Conservation (phyloP, 2,888 invertebrate species). For the Sminthurinus aureus region DNA sequence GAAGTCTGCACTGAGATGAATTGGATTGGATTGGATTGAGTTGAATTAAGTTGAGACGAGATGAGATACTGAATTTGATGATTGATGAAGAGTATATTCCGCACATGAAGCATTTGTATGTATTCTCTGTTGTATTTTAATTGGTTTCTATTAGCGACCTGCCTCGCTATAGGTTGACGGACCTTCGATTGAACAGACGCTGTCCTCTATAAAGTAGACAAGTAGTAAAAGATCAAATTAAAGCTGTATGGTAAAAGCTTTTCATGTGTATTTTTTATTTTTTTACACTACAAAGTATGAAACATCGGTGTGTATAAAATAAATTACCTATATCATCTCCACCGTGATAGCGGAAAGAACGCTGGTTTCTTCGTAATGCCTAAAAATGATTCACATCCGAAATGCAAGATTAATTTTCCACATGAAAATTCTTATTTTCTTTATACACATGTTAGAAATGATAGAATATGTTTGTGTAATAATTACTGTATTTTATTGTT, state of each 20-base stretch:
- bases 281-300: neutral
- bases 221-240: neutral
- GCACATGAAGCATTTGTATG: no score
- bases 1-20: no score
- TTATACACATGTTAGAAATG: no score
- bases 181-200: neutral
- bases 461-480: no score
- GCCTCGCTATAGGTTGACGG: neutral
- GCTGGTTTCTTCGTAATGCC: slow-evolving; percentile 70
- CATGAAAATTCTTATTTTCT: no score
- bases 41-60: neutral
- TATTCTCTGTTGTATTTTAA: neutral
- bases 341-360: slow-evolving; percentile 60
- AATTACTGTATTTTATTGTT: no score
- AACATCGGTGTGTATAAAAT: slow-evolving; percentile 65
- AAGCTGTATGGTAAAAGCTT: no score
- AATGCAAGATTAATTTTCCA: no score
- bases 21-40: no score
- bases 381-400: no score
- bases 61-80: neutral
- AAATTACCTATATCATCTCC: slow-evolving; percentile 81
- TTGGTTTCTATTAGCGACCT: neutral
- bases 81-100: neutral
- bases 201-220: neutral
- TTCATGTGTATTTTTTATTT: neutral